Evolutionary conservation across 2,113 vertebrate genomes (phyloP).

Genomic region (Rhombomys opimus): DNA sequence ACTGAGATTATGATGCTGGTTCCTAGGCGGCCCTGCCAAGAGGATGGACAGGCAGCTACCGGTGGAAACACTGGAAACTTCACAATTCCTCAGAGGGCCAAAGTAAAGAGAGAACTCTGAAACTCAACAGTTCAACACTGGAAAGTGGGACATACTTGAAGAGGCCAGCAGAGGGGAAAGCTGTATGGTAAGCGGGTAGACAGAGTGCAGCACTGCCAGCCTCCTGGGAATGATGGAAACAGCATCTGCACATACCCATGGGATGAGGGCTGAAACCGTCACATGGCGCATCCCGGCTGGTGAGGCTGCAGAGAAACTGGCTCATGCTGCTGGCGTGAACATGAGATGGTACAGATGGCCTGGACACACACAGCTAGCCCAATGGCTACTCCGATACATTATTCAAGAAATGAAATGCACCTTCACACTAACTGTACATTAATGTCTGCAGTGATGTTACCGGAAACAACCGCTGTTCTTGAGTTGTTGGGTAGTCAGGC

Average conservation of each 20-base stretch:
- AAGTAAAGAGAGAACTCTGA: not conserved
- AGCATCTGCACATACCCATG: not conserved
- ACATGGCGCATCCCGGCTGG: not conserved
- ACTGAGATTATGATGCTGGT: not conserved
- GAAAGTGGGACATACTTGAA: not conserved
- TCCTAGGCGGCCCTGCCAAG: not conserved
- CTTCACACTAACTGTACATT: not conserved
- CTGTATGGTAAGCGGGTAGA: not conserved
- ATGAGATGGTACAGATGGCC: not conserved
- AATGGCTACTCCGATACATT: not conserved
- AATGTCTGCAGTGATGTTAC: not conserved
- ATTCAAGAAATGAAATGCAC: not conserved
- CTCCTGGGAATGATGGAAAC: not conserved
- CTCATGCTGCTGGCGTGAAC: not conserved
- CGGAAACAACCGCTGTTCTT: not conserved
- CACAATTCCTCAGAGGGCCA: not conserved
- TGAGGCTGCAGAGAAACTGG: not conserved
- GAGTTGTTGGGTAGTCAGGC: not conserved
- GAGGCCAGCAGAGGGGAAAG: not conserved
- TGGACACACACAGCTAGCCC: not conserved
- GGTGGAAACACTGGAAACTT: not conserved
- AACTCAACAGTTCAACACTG: not conserved
- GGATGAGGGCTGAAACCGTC: not conserved
- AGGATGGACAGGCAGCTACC: conserved; percentile 13
- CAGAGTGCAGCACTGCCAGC: not conserved